Percentiles rank a stretch among this genome's conserved stretches.
phyloP scores from a whole-genome alignment of 2,797 vertebrate genomes.

The Melanotaenia maccullochi region DNA sequence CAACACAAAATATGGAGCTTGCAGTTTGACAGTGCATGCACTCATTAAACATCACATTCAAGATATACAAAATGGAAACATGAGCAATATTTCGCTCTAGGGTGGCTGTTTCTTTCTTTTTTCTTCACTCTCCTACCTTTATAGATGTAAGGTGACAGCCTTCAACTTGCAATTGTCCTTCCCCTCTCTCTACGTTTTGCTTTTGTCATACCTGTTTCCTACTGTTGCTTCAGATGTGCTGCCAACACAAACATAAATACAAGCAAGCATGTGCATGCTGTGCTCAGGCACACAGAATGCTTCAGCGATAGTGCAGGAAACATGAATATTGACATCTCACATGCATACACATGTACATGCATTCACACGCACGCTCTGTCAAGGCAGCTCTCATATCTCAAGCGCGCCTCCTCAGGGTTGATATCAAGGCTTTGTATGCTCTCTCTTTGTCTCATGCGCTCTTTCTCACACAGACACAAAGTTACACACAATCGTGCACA shows the following conservation, averaged over 20 bases:
- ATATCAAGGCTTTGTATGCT: constrained; percentile 45
- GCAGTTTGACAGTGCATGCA: background rate
- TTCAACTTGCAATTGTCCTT: constrained; percentile 12
- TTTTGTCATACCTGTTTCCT: background rate
- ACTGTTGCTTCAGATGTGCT: constrained; percentile 12
- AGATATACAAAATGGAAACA: background rate
- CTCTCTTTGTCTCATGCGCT: constrained; percentile 19
- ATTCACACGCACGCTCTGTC: background rate
- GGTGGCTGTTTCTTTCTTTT: too few species aligned
- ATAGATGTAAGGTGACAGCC: constrained; percentile 11
- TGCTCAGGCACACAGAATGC: background rate
- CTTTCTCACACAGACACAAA: constrained; percentile 12
- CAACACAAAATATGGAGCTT: background rate
- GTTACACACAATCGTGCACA: constrained; percentile 18
- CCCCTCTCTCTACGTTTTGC: background rate
- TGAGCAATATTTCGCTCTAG: too few species aligned
- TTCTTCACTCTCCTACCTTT: background rate
- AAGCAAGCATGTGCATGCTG: background rate
- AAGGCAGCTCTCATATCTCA: constrained; percentile 32
- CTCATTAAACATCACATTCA: background rate
- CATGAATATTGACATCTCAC: constrained; percentile 19
- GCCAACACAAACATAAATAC: background rate
- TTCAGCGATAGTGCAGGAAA: background rate
- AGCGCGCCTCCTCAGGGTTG: constrained; percentile 31
- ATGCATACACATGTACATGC: constrained; percentile 16